Percentiles rank a stretch among this genome's conserved stretches.
phyloP scores from a whole-genome alignment of 1,140 invertebrate genomes.

The silkworm (Bombyx mori) region DNA sequence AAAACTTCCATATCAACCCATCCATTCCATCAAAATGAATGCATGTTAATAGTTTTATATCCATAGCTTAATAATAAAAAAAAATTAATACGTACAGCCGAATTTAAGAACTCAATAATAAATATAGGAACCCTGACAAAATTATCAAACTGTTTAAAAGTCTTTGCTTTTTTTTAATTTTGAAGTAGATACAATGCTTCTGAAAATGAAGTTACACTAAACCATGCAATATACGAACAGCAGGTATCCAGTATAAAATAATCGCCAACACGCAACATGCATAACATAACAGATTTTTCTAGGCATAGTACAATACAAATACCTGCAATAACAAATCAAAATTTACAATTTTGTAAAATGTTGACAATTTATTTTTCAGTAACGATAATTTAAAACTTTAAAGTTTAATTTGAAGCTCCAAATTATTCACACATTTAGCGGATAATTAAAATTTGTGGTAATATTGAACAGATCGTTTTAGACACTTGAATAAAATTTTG shows the following conservation, averaged over 20 bases:
- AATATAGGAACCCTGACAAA: no score
- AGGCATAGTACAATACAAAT: constrained; percentile 32
- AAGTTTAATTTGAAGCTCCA: constrained; percentile 17
- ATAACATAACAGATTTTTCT: constrained; percentile 35
- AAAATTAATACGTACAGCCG: no score
- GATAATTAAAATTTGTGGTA: constrained; percentile 21
- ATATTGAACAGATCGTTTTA: background rate
- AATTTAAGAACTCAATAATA: no score
- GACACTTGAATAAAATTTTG: background rate
- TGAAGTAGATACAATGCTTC: background rate
- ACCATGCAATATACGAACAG: background rate
- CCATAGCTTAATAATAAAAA: no score
- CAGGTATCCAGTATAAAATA: background rate
- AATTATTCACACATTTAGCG: constrained; percentile 16
- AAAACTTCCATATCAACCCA: no score
- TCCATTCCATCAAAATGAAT: no score
- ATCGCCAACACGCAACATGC: constrained; percentile 44
- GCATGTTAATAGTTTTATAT: no score
- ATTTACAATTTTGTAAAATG: constrained; percentile 19
- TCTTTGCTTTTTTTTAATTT: background rate
- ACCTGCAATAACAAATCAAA: constrained; percentile 26
- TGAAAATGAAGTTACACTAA: background rate
- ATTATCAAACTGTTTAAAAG: background rate
- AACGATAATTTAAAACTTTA: constrained; percentile 13
- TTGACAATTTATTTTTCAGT: constrained; percentile 11